These are phyloP conservation scores for Idaea aversata DNA, from an alignment of 2,888 invertebrate species.

Conservation along the genomic window DNA sequence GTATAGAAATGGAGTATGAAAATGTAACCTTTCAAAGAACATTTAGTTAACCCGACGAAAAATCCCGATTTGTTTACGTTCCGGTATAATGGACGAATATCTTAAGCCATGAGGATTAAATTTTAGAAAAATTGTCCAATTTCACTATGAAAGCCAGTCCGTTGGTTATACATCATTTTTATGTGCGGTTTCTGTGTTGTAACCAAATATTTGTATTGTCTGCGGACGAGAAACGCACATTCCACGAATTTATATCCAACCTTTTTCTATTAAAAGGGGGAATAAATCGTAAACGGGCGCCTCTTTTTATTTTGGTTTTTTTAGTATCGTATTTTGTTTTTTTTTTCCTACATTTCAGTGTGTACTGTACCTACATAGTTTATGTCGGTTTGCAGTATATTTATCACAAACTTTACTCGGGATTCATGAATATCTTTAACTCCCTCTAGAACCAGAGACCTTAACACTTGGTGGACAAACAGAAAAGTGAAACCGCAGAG, in stretches of 20 bases:
- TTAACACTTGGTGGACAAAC: no score
- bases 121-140: constrained; percentile 52
- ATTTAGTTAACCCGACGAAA: no score
- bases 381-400: constrained; percentile 9
- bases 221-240: constrained; percentile 53
- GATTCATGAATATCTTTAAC: background rate
- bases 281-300: constrained; percentile 33
- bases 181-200: constrained; percentile 51
- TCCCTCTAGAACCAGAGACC: background rate
- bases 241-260: constrained; percentile 52
- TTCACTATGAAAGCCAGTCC: constrained; percentile 35
- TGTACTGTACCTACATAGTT: constrained; percentile 3
- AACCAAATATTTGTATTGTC: constrained; percentile 72
- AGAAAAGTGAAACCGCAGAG: no score
- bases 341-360: constrained; percentile 6
- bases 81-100: background rate
- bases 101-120: background rate
- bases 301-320: constrained; percentile 24
- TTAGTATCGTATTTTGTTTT: constrained; percentile 8
- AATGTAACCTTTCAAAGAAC: no score
- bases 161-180: constrained; percentile 63
- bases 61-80: background rate
- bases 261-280: constrained; percentile 51
- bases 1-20: no score
- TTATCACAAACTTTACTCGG: background rate